Evolutionary conservation across 2,797 vertebrate genomes (phyloP).

Genomic region (Chromobotia macracanthus): DNA sequence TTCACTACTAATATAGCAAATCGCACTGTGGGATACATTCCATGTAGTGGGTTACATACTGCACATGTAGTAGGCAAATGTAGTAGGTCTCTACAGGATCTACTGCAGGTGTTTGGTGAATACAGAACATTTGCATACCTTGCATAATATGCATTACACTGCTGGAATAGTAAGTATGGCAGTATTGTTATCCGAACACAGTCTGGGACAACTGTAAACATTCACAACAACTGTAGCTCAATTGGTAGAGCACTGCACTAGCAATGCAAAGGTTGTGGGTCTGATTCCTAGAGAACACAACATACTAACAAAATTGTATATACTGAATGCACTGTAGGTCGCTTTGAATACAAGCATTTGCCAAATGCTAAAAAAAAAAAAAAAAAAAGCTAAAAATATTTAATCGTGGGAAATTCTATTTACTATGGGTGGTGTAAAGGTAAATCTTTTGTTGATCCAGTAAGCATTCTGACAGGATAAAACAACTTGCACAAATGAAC

Average conservation of each 20-base stretch:
- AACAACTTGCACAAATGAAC: slow-evolving; percentile 33
- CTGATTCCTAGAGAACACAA: too few species aligned
- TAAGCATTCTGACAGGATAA: slow-evolving; percentile 46
- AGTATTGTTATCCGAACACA: neutral
- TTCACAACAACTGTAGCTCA: too few species aligned
- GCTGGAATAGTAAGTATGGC: neutral
- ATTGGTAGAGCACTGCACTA: too few species aligned
- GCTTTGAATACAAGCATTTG: too few species aligned
- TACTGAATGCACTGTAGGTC: too few species aligned
- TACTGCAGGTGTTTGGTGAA: neutral
- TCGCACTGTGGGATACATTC: neutral
- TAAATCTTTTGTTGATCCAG: slow-evolving; percentile 62
- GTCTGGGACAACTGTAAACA: neutral
- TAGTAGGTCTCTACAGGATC: neutral
- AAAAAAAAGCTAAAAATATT: neutral
- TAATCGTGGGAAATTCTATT: neutral
- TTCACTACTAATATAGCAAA: neutral
- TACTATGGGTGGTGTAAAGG: slow-evolving; percentile 29
- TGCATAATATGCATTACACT: slow-evolving; percentile 4
- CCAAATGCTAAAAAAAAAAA: neutral
- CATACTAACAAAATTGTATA: too few species aligned
- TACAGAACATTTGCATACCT: neutral
- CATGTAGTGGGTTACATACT: neutral
- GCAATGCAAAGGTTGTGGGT: too few species aligned
- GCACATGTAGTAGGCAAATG: neutral